Percentiles rank a stretch among this genome's conserved stretches.
Evolutionary conservation across 1,140 invertebrate species (phyloP).

Genomic region (Acromyrmex charruanus): DNA sequence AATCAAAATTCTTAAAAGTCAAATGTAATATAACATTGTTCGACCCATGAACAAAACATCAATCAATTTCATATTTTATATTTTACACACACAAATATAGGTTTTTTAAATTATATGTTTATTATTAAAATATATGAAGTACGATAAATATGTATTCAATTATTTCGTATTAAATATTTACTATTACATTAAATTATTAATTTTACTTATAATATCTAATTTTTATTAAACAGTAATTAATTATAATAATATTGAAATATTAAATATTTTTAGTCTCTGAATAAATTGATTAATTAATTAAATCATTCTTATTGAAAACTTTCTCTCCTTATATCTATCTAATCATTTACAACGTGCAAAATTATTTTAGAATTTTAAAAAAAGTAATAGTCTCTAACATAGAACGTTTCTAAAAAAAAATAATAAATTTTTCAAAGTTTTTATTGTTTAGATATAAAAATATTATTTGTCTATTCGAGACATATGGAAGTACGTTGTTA

Average conservation of each 20-base stretch:
- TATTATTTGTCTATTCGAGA: slow-evolving; percentile 68
- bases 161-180: neutral
- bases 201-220: neutral
- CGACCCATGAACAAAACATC: neutral
- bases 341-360: neutral
- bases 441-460: slow-evolving; percentile 75
- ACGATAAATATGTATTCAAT: neutral
- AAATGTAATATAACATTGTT: neutral
- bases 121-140: neutral
- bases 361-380: slow-evolving; percentile 12
- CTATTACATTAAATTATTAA: neutral
- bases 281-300: neutral
- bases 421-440: slow-evolving; percentile 12
- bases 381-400: neutral
- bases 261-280: neutral
- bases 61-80: neutral
- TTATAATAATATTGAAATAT: neutral
- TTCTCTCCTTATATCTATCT: neutral
- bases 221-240: slow-evolving; percentile 20
- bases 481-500: slow-evolving; percentile 46
- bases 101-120: neutral
- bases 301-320: slow-evolving; percentile 18
- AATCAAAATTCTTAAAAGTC: neutral
- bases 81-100: neutral
- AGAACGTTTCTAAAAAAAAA: neutral